Base-by-base conservation (phyloP, 2,888 invertebrate genomes). In the Prosapia bicincta region DNA sequence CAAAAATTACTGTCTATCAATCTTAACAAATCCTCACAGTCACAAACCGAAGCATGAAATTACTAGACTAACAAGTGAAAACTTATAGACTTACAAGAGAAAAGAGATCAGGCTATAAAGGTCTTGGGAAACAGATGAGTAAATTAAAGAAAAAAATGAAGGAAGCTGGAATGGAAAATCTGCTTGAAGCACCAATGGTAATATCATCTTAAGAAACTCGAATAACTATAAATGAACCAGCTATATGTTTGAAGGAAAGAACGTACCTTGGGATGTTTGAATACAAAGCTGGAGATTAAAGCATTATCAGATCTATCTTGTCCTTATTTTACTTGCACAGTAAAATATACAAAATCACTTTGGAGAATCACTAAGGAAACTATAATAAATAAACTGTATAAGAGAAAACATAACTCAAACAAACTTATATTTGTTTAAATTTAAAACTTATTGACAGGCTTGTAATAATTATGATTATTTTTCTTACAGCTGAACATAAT, bases 191-290 rank as follows among this genome's bases (percentile, higher is more conserved):
- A 38, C 38, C 38, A 13, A 15, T 13, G 13, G 13, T 38, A 38
- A 13, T 15, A 2, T 38, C 15, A 38, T 38, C 38, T 38, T 13
- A 7, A 38, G 38, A 38, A 13, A 7, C 38, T 38, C 38, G 13
- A 15, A 38, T 38, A 6, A n/a, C 38, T 15, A 26, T 38, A 43
- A 76, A 54, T 26, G 75, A 77, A 10, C 81, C 81, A 10, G 89
- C 88, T 26, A 89, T 91, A 78, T 89, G 90, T 67, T 93, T 93
- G 84, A 95, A 95, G 83, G 92, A 94, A 80, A 87, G 93, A 83
- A 92, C 94, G 80, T 96, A 93, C 82, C 89, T 94, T 82, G 98
- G 97, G 78, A 96, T 98, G 92, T 93, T 98, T 84, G 95, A 97
- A 82, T 97, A 94, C 85, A 90, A 91, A 80, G 89, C 90, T 79